Evolutionary conservation across 2,888 invertebrate species (phyloP).

Genomic region (Synanthedon andrenaeformis): DNA sequence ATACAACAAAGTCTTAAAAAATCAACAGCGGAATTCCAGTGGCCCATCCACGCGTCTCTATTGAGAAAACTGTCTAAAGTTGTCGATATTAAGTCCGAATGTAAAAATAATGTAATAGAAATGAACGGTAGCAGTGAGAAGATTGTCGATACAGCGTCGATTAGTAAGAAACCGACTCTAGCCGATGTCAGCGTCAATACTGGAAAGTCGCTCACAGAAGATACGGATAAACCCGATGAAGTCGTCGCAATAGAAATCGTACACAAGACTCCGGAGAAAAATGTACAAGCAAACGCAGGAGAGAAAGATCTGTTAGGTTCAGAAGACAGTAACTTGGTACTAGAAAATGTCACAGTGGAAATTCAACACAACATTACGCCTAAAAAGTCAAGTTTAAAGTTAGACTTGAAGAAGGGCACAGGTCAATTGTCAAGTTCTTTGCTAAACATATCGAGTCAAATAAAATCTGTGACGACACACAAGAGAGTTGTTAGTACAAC

Average conservation of each 20-base stretch:
- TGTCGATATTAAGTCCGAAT: conserved; percentile 55
- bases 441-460: conserved; percentile 63
- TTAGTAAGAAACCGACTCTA: conserved; percentile 31
- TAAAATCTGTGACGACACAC: conserved; percentile 61
- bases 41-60: conserved; percentile 53
- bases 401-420: conserved; percentile 58
- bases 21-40: conserved; percentile 35
- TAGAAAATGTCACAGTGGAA: conserved; percentile 63
- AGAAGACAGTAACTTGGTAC: conserved; percentile 38
- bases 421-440: conserved; percentile 54
- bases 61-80: conserved; percentile 58
- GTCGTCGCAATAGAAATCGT: conserved; percentile 10
- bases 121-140: conserved; percentile 52
- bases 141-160: conserved; percentile 27
- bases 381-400: conserved; percentile 58
- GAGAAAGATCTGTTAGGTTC: conserved; percentile 13
- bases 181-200: conserved; percentile 59
- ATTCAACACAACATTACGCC: conserved; percentile 63
- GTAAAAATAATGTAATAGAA: conserved; percentile 28
- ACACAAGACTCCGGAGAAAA: conserved; percentile 10
- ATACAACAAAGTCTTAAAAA: conserved; percentile 44
- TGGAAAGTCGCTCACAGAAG: conserved; percentile 44
- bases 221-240: conserved; percentile 25
- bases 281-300: conserved; percentile 20
- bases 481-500: conserved; percentile 58